These are phyloP conservation scores for Aurelia aurita DNA, from an alignment of 30 jellyfish, hydroid and myxozoan species.

Conservation along the genomic window DNA sequence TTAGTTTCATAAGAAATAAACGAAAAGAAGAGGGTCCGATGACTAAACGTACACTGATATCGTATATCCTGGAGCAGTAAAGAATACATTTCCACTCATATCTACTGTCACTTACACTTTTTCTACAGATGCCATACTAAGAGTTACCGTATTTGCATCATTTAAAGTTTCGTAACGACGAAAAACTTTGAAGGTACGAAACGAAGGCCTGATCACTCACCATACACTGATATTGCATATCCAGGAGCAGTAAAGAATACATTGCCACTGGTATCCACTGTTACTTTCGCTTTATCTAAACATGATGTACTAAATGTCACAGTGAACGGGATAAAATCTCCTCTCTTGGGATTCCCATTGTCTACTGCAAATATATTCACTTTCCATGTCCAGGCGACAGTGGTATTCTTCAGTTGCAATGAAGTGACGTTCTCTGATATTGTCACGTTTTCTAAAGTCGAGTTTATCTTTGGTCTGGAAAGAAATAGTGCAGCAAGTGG, in stretches of 20 bases:
- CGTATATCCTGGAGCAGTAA: slow-evolving; percentile 75
- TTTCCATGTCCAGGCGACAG: slow-evolving; percentile 49
- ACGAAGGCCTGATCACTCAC: slow-evolving; percentile 31
- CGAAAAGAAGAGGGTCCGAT: background rate
- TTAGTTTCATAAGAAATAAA: no score
- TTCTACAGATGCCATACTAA: background rate
- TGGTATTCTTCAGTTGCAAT: slow-evolving; percentile 40
- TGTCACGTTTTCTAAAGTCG: slow-evolving; percentile 10
- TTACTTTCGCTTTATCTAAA: slow-evolving; percentile 47
- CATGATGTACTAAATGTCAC: slow-evolving; percentile 67
- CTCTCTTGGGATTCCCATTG: slow-evolving; percentile 83
- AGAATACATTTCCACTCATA: slow-evolving; percentile 70
- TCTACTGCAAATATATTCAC: slow-evolving; percentile 80
- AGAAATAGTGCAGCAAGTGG: no score
- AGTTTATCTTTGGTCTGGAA: slow-evolving; percentile 67
- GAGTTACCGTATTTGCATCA: no score
- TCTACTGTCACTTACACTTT: slow-evolving; percentile 56
- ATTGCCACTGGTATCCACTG: slow-evolving; percentile 75
- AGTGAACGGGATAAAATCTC: slow-evolving; percentile 71
- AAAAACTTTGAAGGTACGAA: no score
- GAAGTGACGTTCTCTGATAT: slow-evolving; percentile 23
- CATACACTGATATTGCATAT: slow-evolving; percentile 64
- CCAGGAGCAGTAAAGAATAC: slow-evolving; percentile 83
- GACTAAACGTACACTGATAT: slow-evolving; percentile 65
- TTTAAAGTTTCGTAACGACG: no score